A percentile compares a stretch with the other conserved stretches of the same genome.
phyloP scores from a whole-genome alignment of 2,888 invertebrate genomes.

The Drosophila atripex region DNA sequence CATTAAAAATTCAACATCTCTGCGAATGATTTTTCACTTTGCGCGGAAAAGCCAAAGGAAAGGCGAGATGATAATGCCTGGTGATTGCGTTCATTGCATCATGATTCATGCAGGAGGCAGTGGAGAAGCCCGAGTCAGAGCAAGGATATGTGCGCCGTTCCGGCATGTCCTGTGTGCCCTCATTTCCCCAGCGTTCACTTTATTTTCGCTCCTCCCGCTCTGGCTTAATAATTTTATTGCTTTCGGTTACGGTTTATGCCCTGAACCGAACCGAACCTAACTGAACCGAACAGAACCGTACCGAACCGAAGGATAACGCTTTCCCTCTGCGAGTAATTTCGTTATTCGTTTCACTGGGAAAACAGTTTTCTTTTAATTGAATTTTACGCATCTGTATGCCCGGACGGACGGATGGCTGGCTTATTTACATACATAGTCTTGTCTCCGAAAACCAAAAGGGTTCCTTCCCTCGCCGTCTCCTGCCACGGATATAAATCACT shows the following conservation, averaged over 20 bases:
- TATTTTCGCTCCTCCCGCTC: conserved; percentile 39
- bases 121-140: neutral
- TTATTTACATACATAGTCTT: conserved; percentile 52
- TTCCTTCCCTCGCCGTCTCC: conserved; percentile 7
- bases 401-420: conserved; percentile 6
- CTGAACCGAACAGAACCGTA: conserved; percentile 10
- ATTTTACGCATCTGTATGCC: conserved; percentile 42
- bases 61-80: conserved; percentile 43
- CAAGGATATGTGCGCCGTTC: conserved; percentile 13
- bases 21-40: conserved; percentile 53
- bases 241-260: conserved; percentile 46
- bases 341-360: conserved; percentile 55
- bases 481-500: conserved; percentile 32
- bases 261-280: conserved; percentile 11
- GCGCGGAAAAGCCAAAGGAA: conserved; percentile 2
- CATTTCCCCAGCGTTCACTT: conserved; percentile 68
- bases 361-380: conserved; percentile 67
- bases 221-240: conserved; percentile 70
- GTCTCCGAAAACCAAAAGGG: conserved; percentile 28
- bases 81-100: conserved; percentile 57
- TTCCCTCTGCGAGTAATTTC: conserved; percentile 55
- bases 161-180: conserved; percentile 23
- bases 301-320: conserved; percentile 15
- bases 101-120: conserved; percentile 49
- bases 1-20: conserved; percentile 64